A percentile compares a stretch with the other conserved stretches of the same genome.
Conservation (phyloP, 2,113 vertebrate species). For the Halichoerus grypus region DNA sequence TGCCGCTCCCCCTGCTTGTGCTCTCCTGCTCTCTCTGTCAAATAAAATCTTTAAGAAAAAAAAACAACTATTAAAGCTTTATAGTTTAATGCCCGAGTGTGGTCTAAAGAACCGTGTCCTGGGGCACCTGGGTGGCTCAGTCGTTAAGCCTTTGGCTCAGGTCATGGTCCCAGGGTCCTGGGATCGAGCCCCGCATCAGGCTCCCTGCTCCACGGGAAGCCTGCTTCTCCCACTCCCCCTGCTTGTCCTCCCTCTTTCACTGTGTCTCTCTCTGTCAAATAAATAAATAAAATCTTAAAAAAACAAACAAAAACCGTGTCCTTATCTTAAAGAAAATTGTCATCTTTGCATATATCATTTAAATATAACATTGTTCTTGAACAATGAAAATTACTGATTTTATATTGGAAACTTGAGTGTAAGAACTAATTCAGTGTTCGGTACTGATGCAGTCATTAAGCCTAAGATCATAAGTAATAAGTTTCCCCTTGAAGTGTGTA, state of each 20-base stretch:
- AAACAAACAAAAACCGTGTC: background rate
- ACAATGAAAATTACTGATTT: conserved; percentile 40
- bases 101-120: background rate
- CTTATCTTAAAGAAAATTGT: background rate
- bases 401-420: background rate
- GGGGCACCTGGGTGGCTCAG: too few relatives aligned
- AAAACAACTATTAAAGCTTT: background rate
- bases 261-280: too few relatives aligned
- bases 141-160: too few relatives aligned
- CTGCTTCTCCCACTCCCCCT: too few relatives aligned
- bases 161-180: too few relatives aligned
- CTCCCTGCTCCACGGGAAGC: too few relatives aligned
- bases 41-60: too few relatives aligned
- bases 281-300: too few relatives aligned
- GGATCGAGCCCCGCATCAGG: too few relatives aligned
- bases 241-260: too few relatives aligned
- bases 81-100: background rate
- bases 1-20: too few relatives aligned
- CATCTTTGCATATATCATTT: conserved; percentile 3
- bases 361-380: conserved; percentile 1
- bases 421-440: conserved; percentile 15
- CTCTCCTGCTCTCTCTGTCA: too few relatives aligned
- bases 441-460: conserved; percentile 10
- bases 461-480: background rate
- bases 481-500: conserved; percentile 27